phyloP scores from a whole-genome alignment of 2,888 invertebrate species.

The Holacanthella duospinosa region DNA sequence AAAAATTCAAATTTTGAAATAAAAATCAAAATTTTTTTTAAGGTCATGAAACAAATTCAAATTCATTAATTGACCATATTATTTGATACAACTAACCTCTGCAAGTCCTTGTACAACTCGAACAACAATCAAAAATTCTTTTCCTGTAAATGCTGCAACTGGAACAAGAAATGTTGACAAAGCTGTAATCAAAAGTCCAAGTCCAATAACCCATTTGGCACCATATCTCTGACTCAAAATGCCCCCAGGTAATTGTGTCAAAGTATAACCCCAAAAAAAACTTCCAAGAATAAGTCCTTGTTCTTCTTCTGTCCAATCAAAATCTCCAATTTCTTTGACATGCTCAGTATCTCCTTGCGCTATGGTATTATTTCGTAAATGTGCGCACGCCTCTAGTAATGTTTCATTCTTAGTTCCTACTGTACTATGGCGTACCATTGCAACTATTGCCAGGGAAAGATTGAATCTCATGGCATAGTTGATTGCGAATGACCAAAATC shows the following conservation, averaged over 20 bases:
- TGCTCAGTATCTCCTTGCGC: not conserved
- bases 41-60: not conserved
- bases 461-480: constrained; percentile 37
- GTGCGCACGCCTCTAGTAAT: not conserved
- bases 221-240: not conserved
- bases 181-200: constrained; percentile 42
- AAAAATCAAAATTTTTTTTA: constrained; percentile 9
- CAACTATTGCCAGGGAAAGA: constrained; percentile 33
- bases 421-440: not conserved
- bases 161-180: constrained; percentile 74
- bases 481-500: constrained; percentile 32
- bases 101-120: constrained; percentile 72
- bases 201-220: constrained; percentile 4
- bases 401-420: constrained; percentile 19
- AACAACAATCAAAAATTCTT: constrained; percentile 59
- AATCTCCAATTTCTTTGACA: not conserved
- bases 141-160: constrained; percentile 57
- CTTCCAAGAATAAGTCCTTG: constrained; percentile 16
- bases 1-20: not conserved
- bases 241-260: constrained; percentile 7
- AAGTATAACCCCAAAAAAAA: constrained; percentile 6
- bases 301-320: constrained; percentile 22
- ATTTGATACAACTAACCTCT: constrained; percentile 48
- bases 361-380: no score
- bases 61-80: constrained; percentile 1